Base-by-base conservation (phyloP, 2,113 vertebrate genomes). In the Nycticorax nycticorax region DNA sequence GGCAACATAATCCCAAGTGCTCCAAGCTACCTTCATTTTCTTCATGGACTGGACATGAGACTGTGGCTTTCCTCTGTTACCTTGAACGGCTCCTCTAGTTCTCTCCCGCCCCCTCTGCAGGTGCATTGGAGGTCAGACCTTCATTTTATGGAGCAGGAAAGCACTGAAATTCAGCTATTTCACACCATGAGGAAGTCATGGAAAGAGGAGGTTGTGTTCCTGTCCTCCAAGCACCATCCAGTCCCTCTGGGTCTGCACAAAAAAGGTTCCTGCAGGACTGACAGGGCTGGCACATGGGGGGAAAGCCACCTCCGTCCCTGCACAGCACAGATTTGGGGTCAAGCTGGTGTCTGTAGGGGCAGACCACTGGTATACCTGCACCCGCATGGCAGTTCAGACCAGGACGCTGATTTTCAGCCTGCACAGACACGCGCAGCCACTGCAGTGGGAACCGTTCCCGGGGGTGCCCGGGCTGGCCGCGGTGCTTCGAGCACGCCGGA, bases 401-500 rank as follows among this genome's bases (percentile, higher is more conserved):
- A 6, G 7, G 64, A 30, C 13, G 33, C 18, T 16, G 57, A 5
- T 6, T 56, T 41, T 19, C 22, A 39, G 28, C 28, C 67, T 5
- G 33, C 50, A 8, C 0, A 1, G 83, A 37, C 23, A 4, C 3
- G 3, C 3, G 1, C 8, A 18, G 64, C 33, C 2, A 7, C 53
- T 22, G 33, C 6, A 16, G 74, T 6, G 8, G 23, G 64, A 39
- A 35, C 52, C 13, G 45, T 0, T 43, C 23, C 43, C 6, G 7
- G n/a, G n/a, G 39, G 1, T 2, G 10, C 26, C 47, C 1, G 3
- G 22, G 59, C 62, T 1, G 3, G 9, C 55, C 39, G 14, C 1
- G 5, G 37, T 1, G 37, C 55, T 9, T 3, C 0, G 0, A 37
- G 12, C 35, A 11, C 3, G 0, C 7, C 0, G 0, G 3, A 8